Evolutionary conservation across 2,888 invertebrate species (phyloP), one percentile per base, ranked within the genome.

Genomic region (Ophion ellenae): DNA sequence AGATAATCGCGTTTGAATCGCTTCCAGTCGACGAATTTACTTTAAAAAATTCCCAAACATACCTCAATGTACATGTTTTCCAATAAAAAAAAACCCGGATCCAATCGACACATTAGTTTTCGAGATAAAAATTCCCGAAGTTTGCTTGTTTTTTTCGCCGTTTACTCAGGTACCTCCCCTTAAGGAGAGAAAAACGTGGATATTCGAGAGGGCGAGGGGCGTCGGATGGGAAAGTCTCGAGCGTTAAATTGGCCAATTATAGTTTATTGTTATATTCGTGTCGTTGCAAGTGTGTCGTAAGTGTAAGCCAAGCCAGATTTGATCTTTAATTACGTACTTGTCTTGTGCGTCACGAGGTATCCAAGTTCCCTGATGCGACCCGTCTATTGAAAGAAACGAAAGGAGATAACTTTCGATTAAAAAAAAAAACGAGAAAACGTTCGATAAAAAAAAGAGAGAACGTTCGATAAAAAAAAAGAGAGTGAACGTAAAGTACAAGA

Each of bases 251-350:
- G 67, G 40, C 66, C 24, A 20, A 76, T 59, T 78, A 61, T 70
- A 40, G 40, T 40, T 7, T 40, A 40, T 61, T 73, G 67, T 81
- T 75, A 47, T 69, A 79, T 69, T 14, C 5, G 53, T 53, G 3
- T 53, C 53, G 53, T 53, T 53, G 53, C 53, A 53, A 53, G 59
- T 76, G 67, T 76, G 40, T 83, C n/a, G 32, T 63, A 76, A 28
- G 28, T 75, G 61, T 83, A 24, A 28, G 47, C 45, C 59, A 74
- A 81, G 78, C 61, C 63, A 83, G 77, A 83, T 78, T 83, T 45
- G 73, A 81, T 78, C 81, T 83, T 86, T 78, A 36, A 76, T 81
- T 83, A 77, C 69, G 74, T 80, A 77, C 71, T 81, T 73, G 67
- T 73, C 73, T 83, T 81, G 80, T 70, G 73, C 69, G 47, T 81